phyloP scores from a whole-genome alignment of 2,797 vertebrate genomes.

The Poecilia velifera region DNA sequence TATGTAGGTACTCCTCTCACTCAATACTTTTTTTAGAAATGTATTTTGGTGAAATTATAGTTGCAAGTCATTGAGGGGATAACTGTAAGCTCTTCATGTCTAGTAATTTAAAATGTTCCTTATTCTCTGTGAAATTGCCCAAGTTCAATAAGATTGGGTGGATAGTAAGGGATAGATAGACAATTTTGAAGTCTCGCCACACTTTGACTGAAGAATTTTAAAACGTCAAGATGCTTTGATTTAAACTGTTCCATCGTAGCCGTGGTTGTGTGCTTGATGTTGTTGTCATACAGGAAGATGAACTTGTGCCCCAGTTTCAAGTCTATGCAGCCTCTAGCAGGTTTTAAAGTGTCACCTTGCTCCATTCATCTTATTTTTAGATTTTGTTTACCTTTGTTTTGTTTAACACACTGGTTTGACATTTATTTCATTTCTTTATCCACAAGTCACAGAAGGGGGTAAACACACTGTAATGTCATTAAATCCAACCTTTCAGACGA shows the following conservation, averaged over 20 bases:
- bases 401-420: neutral
- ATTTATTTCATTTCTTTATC: neutral
- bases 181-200: neutral
- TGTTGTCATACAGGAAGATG: neutral
- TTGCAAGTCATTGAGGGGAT: neutral
- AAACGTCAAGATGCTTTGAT: neutral
- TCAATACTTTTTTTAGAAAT: neutral
- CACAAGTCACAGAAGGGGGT: neutral
- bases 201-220: neutral
- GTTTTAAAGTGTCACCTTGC: neutral
- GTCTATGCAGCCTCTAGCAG: neutral
- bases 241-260: neutral
- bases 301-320: neutral
- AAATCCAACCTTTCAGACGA: neutral
- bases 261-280: neutral
- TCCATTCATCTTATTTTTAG: neutral
- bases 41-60: neutral
- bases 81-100: neutral
- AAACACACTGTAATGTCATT: neutral
- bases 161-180: neutral
- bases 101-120: neutral
- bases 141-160: neutral
- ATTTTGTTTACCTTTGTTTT: neutral
- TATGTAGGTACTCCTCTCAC: neutral
- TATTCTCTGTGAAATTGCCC: neutral